Conservation (phyloP, 1,140 invertebrate species). For the Cotesia glomerata region DNA sequence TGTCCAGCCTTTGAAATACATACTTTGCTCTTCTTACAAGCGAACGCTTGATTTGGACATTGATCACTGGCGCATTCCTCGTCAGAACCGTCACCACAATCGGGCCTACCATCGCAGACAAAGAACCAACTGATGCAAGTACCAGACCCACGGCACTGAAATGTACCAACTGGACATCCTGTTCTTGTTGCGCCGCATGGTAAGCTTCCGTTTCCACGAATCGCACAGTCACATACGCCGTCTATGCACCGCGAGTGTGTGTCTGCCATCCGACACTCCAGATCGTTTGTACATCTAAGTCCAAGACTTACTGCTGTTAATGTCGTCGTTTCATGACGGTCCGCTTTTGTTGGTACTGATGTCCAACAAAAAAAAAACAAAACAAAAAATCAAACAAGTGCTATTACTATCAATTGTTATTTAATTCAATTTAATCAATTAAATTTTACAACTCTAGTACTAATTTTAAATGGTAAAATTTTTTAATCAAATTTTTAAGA, state of each 20-base stretch:
- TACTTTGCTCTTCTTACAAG: conserved; percentile 67
- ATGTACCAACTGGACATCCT: conserved; percentile 83
- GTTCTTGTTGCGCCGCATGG: conserved; percentile 74
- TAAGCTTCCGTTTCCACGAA: conserved; percentile 59
- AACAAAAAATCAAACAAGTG: not conserved
- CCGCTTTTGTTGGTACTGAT: conserved; percentile 47
- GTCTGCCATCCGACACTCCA: conserved; percentile 82
- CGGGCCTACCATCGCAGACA: conserved; percentile 89
- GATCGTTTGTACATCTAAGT: conserved; percentile 73
- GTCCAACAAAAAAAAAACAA: conserved; percentile 8
- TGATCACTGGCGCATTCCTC: conserved; percentile 70
- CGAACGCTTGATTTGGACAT: conserved; percentile 71
- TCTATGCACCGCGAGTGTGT: conserved; percentile 75
- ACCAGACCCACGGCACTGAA: conserved; percentile 81
- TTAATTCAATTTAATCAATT: no score
- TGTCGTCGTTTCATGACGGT: conserved; percentile 61
- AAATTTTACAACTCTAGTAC: no score
- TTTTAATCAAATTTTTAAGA: no score
- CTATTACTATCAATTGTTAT: no score
- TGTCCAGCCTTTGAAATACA: conserved; percentile 78
- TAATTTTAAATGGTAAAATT: no score
- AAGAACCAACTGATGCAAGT: conserved; percentile 90
- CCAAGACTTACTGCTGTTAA: conserved; percentile 77
- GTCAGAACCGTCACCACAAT: conserved; percentile 85
- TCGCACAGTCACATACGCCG: conserved; percentile 80